These are phyloP conservation scores for Pseudotriccus pelzelni DNA, from an alignment of 2,797 vertebrate genomes.

Conservation along the genomic window DNA sequence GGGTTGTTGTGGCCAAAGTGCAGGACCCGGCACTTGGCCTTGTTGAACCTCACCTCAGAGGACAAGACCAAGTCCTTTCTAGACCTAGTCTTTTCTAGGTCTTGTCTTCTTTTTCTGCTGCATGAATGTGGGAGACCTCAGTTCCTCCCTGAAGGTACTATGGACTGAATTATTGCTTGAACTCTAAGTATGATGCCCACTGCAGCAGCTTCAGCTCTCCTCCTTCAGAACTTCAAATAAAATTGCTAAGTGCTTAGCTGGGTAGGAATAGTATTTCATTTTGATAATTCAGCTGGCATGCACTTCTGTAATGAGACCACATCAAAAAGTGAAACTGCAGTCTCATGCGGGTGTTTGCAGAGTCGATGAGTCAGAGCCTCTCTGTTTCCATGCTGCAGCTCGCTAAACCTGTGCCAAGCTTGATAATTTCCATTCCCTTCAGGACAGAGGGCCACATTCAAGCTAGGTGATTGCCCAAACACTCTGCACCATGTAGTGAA, in stretches of 20 bases:
- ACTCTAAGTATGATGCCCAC: background rate
- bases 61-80: background rate
- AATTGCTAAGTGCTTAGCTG: background rate
- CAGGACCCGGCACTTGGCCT: too few relatives aligned
- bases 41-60: too few relatives aligned
- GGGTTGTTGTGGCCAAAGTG: too few relatives aligned
- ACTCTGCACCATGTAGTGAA: background rate
- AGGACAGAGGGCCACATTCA: background rate
- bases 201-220: background rate
- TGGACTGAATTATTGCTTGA: background rate
- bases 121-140: background rate
- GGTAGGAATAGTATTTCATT: conserved; percentile 28
- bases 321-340: conserved; percentile 64
- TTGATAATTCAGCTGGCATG: conserved; percentile 19
- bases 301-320: conserved; percentile 43
- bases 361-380: conserved; percentile 44
- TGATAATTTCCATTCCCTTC: conserved; percentile 51
- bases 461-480: background rate
- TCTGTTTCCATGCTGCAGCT: conserved; percentile 19
- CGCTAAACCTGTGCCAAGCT: background rate
- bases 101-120: background rate
- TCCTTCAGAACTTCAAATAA: background rate
- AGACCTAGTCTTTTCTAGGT: background rate
- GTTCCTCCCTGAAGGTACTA: background rate
- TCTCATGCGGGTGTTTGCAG: conserved; percentile 20